phyloP scores from a whole-genome alignment of 2,113 vertebrate species.

The Tyrannus savana region DNA sequence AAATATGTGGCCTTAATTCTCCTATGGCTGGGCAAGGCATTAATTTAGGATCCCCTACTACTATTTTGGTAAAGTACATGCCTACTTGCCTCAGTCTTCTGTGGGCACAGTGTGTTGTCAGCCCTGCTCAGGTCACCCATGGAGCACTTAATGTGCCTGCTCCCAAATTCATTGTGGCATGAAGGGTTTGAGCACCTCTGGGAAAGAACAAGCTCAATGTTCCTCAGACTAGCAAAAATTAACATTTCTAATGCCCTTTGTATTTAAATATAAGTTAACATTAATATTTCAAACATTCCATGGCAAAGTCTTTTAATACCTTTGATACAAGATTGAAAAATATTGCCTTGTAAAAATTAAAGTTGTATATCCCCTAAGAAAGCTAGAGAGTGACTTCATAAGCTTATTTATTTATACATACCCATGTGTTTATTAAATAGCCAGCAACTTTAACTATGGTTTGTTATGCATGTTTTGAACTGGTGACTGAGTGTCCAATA shows the following conservation, averaged over 20 bases:
- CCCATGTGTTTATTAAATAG: neutral
- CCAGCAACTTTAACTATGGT: neutral
- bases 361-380: neutral
- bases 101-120: neutral
- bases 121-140: neutral
- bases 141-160: neutral
- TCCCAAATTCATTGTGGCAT: neutral
- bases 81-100: neutral
- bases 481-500: neutral
- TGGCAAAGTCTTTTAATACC: neutral
- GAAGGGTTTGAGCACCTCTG: neutral
- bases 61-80: neutral
- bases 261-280: neutral
- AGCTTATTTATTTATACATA: neutral
- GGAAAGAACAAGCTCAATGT: neutral
- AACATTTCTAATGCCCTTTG: neutral
- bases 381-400: neutral
- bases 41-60: neutral
- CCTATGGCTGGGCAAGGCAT: neutral
- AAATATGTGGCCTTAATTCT: neutral
- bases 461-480: neutral
- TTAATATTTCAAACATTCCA: neutral
- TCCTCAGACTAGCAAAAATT: neutral
- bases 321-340: neutral
- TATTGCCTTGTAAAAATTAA: neutral